These are phyloP conservation scores for Orientallactaga bullata DNA, from an alignment of 2,113 vertebrate species.

Conservation along the genomic window DNA sequence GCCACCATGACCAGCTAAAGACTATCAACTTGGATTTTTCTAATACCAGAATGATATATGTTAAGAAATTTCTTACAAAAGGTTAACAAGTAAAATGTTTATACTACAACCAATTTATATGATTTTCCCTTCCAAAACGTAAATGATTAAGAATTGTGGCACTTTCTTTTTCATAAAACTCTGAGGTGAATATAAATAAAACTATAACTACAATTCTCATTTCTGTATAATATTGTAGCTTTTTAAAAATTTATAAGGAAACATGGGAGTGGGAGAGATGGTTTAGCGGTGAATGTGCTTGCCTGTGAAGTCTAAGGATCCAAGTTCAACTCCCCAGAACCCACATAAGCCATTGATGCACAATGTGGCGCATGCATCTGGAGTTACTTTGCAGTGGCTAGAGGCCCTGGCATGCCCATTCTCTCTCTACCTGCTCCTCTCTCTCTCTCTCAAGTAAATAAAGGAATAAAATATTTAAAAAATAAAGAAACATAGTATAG, in stretches of 20 bases:
- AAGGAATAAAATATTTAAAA: neutral
- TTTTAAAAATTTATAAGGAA: constrained; percentile 59
- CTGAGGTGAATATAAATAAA: constrained; percentile 56
- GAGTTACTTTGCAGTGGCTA: too few species aligned
- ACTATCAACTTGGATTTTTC: too few species aligned
- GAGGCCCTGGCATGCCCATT: too few species aligned
- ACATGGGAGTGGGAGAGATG: neutral
- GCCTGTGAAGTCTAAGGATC: too few species aligned
- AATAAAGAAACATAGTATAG: too few species aligned
- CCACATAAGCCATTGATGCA: too few species aligned
- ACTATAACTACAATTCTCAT: neutral
- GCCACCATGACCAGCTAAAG: too few species aligned
- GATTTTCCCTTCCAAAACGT: constrained; percentile 19
- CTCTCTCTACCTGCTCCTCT: too few species aligned
- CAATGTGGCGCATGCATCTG: too few species aligned
- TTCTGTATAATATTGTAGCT: neutral
- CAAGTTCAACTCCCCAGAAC: too few species aligned
- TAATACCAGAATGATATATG: neutral
- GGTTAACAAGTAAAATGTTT: constrained; percentile 68
- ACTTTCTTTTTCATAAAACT: constrained; percentile 59
- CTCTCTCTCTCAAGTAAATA: too few species aligned
- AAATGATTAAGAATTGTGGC: constrained; percentile 51
- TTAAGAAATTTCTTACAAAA: constrained; percentile 35
- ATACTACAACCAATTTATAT: constrained; percentile 58
- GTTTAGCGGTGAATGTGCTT: too few species aligned